Percentiles rank a stretch among this genome's conserved stretches.
phyloP scores from a whole-genome alignment of 2,888 invertebrate genomes.

The Eupithecia dodoneata region DNA sequence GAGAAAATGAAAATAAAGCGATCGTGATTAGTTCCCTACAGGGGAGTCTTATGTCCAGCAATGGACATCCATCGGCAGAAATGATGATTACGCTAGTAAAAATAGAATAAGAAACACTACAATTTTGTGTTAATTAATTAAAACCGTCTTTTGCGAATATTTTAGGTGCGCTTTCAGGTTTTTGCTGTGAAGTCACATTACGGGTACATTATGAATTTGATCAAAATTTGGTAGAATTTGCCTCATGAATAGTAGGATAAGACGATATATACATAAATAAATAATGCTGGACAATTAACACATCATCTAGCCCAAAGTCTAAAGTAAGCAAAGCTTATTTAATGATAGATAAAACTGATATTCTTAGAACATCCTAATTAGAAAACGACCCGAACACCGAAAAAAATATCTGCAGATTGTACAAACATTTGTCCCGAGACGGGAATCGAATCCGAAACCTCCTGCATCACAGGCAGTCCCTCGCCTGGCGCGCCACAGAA shows the following conservation, averaged over 20 bases:
- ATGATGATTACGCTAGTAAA: not conserved
- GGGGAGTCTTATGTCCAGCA: not conserved
- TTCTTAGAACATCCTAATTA: not conserved
- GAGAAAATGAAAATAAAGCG: not conserved
- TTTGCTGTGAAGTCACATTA: not conserved
- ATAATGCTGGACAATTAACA: not conserved
- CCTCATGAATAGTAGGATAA: not conserved
- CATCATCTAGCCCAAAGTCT: not conserved
- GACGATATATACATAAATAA: not conserved
- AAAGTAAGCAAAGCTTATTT: no score
- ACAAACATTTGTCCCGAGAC: not conserved
- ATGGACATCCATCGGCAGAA: not conserved
- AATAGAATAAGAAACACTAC: not conserved
- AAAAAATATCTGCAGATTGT: not conserved
- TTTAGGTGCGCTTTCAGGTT: not conserved
- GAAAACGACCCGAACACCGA: not conserved
- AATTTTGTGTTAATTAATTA: not conserved
- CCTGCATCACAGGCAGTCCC: not conserved
- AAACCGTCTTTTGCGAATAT: not conserved
- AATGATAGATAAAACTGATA: no score
- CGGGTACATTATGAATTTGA: not conserved
- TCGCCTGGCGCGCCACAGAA: not conserved
- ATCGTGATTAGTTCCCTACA: not conserved
- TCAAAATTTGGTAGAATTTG: not conserved
- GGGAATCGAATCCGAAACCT: not conserved